Percentiles rank a stretch among this genome's conserved stretches.
Conservation (phyloP, 2,797 vertebrate species). For the Hippoglossus hippoglossus region DNA sequence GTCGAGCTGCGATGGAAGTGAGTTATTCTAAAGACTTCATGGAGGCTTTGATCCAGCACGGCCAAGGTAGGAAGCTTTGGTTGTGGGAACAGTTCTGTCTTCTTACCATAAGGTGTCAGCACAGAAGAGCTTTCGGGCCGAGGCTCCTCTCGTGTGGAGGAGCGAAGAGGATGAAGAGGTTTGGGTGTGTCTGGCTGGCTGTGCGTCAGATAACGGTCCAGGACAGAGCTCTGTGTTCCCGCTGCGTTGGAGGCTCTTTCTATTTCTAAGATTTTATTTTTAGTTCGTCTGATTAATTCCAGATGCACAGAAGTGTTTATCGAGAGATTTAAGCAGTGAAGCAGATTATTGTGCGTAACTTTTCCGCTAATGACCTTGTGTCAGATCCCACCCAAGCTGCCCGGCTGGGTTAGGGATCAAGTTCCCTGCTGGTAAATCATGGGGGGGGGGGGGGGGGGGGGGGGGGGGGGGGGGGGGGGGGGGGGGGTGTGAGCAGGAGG, state of each 20-base stretch:
- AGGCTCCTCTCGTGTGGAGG: background rate
- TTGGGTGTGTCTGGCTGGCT: constrained; percentile 42
- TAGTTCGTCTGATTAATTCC: background rate
- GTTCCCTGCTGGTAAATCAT: constrained; percentile 48
- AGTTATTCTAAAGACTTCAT: constrained; percentile 76
- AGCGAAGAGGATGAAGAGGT: constrained; percentile 45
- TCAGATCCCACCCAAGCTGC: constrained; percentile 36
- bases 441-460: constrained; percentile 39
- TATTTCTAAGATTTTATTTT: too few relatives aligned
- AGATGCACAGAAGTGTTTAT: constrained; percentile 18
- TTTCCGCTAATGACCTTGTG: constrained; percentile 23
- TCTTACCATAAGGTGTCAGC: constrained; percentile 80
- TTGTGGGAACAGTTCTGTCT: constrained; percentile 59
- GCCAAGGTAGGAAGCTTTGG: constrained; percentile 82
- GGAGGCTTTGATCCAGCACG: constrained; percentile 84
- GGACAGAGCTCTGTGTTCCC: background rate
- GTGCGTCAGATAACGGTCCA: constrained; percentile 32
- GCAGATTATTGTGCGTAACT: constrained; percentile 17
- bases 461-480: too few relatives aligned
- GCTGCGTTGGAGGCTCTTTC: background rate
- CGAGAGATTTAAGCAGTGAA: constrained; percentile 16
- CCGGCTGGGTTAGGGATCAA: constrained; percentile 40
- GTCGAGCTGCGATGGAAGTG: constrained; percentile 59
- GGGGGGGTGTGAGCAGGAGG: constrained; percentile 40
- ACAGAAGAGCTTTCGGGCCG: constrained; percentile 50